phyloP scores from a whole-genome alignment of 1,140 invertebrate genomes.

The Venustaconcha ellipsiformis region DNA sequence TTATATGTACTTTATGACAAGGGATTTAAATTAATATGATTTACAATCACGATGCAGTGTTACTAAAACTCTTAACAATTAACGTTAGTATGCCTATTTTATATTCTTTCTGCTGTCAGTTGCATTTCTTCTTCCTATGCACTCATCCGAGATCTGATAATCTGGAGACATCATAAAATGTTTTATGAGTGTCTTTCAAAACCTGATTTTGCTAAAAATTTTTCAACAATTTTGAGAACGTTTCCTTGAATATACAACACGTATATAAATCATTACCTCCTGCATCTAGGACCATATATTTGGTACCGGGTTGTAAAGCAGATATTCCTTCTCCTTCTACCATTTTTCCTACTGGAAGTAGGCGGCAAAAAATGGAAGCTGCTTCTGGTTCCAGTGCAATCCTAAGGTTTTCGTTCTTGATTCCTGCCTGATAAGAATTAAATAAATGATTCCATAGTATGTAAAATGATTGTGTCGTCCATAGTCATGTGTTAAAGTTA shows the following conservation, averaged over 20 bases:
- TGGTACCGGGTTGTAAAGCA: constrained; percentile 3
- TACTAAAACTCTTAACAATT: not conserved
- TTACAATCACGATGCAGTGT: not conserved
- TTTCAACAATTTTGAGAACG: no score
- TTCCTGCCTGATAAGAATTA: no score
- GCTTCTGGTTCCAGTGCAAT: no score
- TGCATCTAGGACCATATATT: constrained; percentile 13
- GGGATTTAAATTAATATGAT: not conserved
- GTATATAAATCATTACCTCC: constrained; percentile 3
- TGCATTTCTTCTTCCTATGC: not conserved
- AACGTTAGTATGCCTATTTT: not conserved
- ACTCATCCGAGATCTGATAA: not conserved
- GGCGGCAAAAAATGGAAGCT: no score
- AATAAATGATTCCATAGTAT: no score
- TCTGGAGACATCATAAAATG: not conserved
- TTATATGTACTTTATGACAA: not conserved
- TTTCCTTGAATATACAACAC: no score
- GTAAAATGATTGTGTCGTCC: no score
- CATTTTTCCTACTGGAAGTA: no score
- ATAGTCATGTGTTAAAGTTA: no score
- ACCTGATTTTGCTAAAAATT: not conserved
- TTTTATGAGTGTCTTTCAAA: not conserved
- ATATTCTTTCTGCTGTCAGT: not conserved
- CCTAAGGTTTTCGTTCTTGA: no score
- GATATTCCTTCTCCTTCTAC: not conserved